phyloP scores from a whole-genome alignment of 1,140 invertebrate genomes.

The Dinoponera quadriceps region DNA sequence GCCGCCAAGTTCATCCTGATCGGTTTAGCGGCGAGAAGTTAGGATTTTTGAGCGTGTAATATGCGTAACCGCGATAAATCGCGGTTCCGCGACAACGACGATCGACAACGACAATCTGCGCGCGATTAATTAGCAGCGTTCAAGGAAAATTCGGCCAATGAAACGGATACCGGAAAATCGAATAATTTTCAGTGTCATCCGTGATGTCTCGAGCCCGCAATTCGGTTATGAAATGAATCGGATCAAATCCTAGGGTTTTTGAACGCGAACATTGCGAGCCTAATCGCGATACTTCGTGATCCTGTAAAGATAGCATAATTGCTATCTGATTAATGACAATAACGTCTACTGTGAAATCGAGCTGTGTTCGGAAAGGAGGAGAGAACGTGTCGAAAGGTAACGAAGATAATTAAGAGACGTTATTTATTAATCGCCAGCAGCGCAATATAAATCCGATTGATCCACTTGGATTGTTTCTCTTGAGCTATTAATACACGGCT shows the following conservation, averaged over 20 bases:
- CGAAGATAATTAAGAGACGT: background rate
- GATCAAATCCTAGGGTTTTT: background rate
- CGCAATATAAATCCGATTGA: background rate
- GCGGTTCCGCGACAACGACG: background rate
- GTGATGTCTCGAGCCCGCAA: background rate
- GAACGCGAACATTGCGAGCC: background rate
- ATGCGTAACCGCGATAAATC: background rate
- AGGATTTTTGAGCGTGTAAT: background rate
- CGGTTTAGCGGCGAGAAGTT: conserved; percentile 32
- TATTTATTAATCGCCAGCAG: conserved; percentile 6
- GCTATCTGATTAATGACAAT: conserved; percentile 4
- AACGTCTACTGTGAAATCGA: background rate
- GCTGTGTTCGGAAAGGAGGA: background rate
- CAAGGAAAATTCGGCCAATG: background rate
- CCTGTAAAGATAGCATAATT: background rate
- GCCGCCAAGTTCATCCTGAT: conserved; percentile 41
- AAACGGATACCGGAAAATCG: background rate
- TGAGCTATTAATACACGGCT: conserved; percentile 39
- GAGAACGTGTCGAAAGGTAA: background rate
- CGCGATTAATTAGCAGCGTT: background rate
- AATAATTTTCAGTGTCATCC: background rate
- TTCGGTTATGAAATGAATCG: background rate
- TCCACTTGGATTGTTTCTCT: conserved; percentile 18
- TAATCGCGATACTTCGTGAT: background rate
- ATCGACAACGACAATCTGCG: background rate